phyloP scores from a whole-genome alignment of 1,140 invertebrate genomes.

The Potamilus streckersoni region DNA sequence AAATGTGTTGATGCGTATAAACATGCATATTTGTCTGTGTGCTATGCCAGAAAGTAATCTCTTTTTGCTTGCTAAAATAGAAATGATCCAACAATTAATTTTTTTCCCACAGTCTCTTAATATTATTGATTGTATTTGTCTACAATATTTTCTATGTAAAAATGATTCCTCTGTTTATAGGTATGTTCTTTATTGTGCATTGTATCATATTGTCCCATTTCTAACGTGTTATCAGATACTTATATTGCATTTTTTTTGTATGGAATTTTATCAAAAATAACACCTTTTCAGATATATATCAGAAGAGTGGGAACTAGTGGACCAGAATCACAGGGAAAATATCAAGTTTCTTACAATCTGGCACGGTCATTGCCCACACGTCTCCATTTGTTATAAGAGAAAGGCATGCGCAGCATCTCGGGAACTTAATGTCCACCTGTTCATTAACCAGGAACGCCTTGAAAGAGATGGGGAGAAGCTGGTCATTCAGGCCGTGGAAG shows the following conservation, averaged over 20 bases:
- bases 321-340: slow-evolving; percentile 26
- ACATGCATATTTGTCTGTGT: neutral
- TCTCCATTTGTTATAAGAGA: slow-evolving; percentile 41
- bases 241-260: neutral
- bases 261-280: slow-evolving; percentile 1
- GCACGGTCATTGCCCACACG: slow-evolving; percentile 52
- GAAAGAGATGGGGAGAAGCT: slow-evolving; percentile 40
- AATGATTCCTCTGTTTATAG: neutral
- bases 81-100: neutral
- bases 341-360: slow-evolving; percentile 45
- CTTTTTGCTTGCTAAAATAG: neutral
- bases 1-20: neutral
- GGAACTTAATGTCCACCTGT: slow-evolving; percentile 44
- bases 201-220: neutral
- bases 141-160: neutral
- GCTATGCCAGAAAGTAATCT: neutral
- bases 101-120: neutral
- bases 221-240: neutral
- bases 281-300: slow-evolving; percentile 41
- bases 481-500: slow-evolving; percentile 35
- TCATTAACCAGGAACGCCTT: slow-evolving; percentile 36
- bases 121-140: too few relatives aligned
- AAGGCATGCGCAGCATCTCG: neutral
- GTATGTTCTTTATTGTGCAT: neutral
- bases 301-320: slow-evolving; percentile 38